A percentile compares a stretch with the other conserved stretches of the same genome.
Conservation (phyloP, 2,113 vertebrate species). For the Aegotheles bennettii region DNA sequence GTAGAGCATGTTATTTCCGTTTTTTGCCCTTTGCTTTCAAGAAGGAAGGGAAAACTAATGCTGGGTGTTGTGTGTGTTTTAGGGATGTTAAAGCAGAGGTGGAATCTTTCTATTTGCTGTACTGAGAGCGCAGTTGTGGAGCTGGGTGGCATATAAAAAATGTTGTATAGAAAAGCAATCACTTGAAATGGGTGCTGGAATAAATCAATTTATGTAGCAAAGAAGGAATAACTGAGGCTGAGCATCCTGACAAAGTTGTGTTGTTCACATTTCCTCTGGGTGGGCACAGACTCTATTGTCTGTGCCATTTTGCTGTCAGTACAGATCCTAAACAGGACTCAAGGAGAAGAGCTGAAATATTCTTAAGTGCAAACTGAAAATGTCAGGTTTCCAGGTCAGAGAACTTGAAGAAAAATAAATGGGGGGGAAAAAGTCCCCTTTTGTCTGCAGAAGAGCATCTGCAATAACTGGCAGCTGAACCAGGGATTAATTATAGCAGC, state of each 20-base stretch:
- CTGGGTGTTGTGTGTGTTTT: not conserved
- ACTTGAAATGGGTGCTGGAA: not conserved
- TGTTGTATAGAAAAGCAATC: not conserved
- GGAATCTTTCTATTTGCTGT: not conserved
- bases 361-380: conserved; percentile 9
- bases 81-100: not conserved
- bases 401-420: not conserved
- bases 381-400: conserved; percentile 37
- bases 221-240: not conserved
- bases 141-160: not conserved
- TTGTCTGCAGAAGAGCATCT: conserved; percentile 17
- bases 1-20: not conserved
- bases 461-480: not conserved
- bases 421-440: not conserved
- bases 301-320: conserved; percentile 1
- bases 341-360: not conserved
- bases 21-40: not conserved
- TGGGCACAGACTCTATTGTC: not conserved
- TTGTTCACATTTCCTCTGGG: not conserved
- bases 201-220: not conserved
- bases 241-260: not conserved
- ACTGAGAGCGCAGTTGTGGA: not conserved
- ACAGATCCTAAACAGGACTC: not conserved
- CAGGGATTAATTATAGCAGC: not conserved
- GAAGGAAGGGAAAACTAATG: not conserved